Base-by-base conservation (phyloP, 1,140 invertebrate species). In the Solenopsis invicta region DNA sequence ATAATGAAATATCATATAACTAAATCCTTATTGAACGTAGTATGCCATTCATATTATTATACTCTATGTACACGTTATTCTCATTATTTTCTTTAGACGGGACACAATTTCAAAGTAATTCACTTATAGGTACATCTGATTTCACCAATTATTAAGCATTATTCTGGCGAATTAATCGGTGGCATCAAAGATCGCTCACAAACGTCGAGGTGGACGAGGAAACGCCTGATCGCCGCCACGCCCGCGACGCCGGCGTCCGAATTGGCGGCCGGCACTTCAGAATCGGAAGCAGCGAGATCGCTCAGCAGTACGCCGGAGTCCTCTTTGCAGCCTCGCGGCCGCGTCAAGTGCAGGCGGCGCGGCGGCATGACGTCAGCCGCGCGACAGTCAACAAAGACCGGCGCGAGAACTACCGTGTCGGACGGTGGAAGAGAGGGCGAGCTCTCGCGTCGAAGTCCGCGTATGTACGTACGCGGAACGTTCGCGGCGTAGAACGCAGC, bases 301-400 rank as follows among this genome's bases (percentile, higher is more conserved):
- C 56, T 87, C 85, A 54, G 72, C n/a, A n/a, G n/a, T n/a, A n/a
- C 52, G 37, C 76, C 34, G 64, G n/a, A 29, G 66, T 87, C 77
- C 85, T 87, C 85, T 87, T 80, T 90, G 90, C 87, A 90, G 72
- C 34, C 64, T 88, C 75, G 52, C 88, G 90, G 80, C 84, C 85
- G 90, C 89, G 92, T 94, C 93, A 94, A 93, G 92, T 93, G 90
- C 93, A 94, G 93, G 82, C 90, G 75, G 34, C 48, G 82, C 90
- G 75, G 34, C 48, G 24, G 71, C 62, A 85, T 93, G 92, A 94
- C 93, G 93, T 94, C 93, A 94, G 80, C 69, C 66, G 80, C 69
- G 86, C 75, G 86, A 91, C 93, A 93, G 92, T 88, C 90, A 90
- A 92, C 92, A 93, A 93, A 93, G 91, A 93, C 87, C 86, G 61